Base-by-base conservation (phyloP, 1,140 invertebrate genomes). In the Zaprionus ornatus region DNA sequence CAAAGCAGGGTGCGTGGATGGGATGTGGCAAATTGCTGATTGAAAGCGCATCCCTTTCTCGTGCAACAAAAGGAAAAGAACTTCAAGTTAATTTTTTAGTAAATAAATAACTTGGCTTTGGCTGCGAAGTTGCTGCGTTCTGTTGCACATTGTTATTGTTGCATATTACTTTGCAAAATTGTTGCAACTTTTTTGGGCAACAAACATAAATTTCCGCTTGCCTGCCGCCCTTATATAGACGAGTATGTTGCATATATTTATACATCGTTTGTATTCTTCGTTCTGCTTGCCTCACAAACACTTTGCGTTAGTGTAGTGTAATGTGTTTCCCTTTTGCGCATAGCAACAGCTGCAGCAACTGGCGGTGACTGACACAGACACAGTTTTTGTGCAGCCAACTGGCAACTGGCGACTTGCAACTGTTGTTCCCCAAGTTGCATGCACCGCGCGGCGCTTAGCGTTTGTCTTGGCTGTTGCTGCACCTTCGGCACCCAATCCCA, bases 291-390 rank as follows among this genome's bases (percentile, higher is more conserved):
- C 54, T 29, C 27, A 68, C 50, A 80, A 76, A 79, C 68, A 66
- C 74, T 85, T 81, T 32, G 9, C 29, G 29, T 32, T 85, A 80
- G 63, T n/a, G n/a, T n/a, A n/a, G n/a, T n/a, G n/a, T 78, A 87
- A 86, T 76, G 65, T 82, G 74, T 79, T 86, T 82, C 78, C 66
- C 79, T 82, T 80, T 84, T 84, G 78, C 74, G 56, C 60, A 74
- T 59, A 79, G 63, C n/a, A 48, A 80, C 60, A 32, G 35, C 55
- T 57, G 65, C 77, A 50, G 50, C 70, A 69, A 50, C 65, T 50
- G 71, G 56, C 42, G 42, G 27, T 48, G 65, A 69, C 65, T 74
- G 74, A 66, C 74, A 72, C 29, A 71, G 56, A 66, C 74, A 76
- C 29, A 71, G 56, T 59, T 73, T 45, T 59, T 48, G 17, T 54